Base-by-base conservation (phyloP, 2,888 invertebrate genomes). In the Microctonus brassicae region DNA sequence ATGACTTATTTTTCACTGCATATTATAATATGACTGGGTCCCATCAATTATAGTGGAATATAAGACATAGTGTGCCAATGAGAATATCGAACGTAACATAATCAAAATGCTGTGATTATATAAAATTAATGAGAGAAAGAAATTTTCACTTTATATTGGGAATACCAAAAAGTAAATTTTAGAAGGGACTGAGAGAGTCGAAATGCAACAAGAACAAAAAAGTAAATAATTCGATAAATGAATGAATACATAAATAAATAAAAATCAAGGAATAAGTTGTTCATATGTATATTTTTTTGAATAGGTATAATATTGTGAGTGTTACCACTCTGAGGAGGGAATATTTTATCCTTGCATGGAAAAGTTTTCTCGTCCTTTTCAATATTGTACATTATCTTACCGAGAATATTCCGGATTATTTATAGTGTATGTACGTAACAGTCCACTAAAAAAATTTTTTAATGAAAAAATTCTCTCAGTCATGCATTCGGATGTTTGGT, bases 231-330 rank as follows among this genome's bases (percentile, higher is more conserved):
- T 3, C 3, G 29, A 29, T 29, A 29, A 3, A 29, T 5, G 4
- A 66, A 69, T 57, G 47, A 63, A 69, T 53, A 67, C 69, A 36
- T 62, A 76, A 69, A 68, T 63, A 73, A 71, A 73, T 62, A 20
- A 70, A 66, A 34, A 58, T 75, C 79, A 76, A 82, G 76, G 82
- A 81, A 82, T 82, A 81, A 86, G 84, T 86, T 86, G 87, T 86
- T 86, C 86, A 86, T 82, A 83, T 87, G 85, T 86, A 87, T 87
- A 87, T 87, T 87, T 87, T 87, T 87, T 87, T 87, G 87, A 87
- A 84, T 84, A 84, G 82, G 80, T n/a, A n/a, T n/a, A n/a, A n/a
- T 84, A 83, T 84, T 83, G 83, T 81, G 83, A 84, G 81, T 83
- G 84, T 83, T 80, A 84, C 84, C 84, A 83, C 84, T 83, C 85